These are phyloP conservation scores for Himalopsyche tibetana DNA, from an alignment of 2,888 invertebrate species.

Conservation along the genomic window DNA sequence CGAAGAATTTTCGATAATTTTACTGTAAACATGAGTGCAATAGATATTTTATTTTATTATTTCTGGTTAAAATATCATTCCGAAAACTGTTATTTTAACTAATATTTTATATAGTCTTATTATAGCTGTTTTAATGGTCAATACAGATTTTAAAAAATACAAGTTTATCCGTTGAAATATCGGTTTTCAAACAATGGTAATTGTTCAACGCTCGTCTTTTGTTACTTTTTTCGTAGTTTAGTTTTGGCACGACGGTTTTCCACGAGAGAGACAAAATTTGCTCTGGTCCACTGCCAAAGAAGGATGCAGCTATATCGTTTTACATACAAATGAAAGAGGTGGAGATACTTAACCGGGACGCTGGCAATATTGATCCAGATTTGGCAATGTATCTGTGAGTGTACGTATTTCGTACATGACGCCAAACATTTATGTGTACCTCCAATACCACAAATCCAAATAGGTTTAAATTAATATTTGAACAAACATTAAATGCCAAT, in stretches of 20 bases:
- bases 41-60: no score
- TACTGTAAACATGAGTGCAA: no score
- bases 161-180: no score
- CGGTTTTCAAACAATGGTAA: neutral
- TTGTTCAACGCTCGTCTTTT: neutral
- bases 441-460: constrained; percentile 27
- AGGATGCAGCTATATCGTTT: constrained; percentile 25
- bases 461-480: neutral
- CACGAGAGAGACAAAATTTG: constrained; percentile 37
- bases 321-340: constrained; percentile 38
- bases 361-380: constrained; percentile 58
- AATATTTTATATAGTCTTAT: no score
- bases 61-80: no score
- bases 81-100: no score
- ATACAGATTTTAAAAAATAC: no score
- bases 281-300: constrained; percentile 10
- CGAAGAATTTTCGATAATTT: no score
- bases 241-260: constrained; percentile 43
- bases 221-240: constrained; percentile 30
- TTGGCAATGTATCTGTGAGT: constrained; percentile 31
- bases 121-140: no score
- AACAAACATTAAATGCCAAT: no score
- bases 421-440: constrained; percentile 33
- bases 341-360: constrained; percentile 52
- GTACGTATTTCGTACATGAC: constrained; percentile 42